phyloP scores from a whole-genome alignment of 2,113 vertebrate species.

The Falco punctatus region DNA sequence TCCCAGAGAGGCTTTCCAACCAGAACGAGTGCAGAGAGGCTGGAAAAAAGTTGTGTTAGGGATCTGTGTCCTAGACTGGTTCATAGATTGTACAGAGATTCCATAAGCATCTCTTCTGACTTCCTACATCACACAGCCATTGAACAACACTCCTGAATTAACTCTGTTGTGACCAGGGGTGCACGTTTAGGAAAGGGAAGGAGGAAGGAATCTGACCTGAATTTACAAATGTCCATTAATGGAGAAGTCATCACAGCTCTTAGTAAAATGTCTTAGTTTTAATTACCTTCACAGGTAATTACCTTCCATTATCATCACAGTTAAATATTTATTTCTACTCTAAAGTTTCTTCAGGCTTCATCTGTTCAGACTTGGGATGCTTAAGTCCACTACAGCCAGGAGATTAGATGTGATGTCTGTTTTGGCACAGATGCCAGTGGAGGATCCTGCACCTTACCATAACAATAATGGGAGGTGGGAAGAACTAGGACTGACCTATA shows the following conservation, averaged over 20 bases:
- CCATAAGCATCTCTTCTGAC: background rate
- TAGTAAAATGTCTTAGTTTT: background rate
- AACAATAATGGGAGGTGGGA: background rate
- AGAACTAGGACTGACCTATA: background rate
- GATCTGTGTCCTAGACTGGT: background rate
- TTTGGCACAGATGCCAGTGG: background rate
- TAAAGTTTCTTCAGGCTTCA: background rate
- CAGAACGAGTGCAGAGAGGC: background rate
- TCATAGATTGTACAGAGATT: background rate
- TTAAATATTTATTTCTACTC: background rate
- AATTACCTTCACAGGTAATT: constrained; percentile 7
- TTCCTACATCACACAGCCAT: background rate
- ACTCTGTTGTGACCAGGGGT: background rate
- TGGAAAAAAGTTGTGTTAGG: background rate
- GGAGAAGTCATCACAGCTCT: background rate
- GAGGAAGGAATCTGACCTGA: background rate
- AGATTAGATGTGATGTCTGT: background rate
- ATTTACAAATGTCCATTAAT: background rate
- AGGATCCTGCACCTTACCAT: background rate
- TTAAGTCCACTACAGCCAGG: background rate
- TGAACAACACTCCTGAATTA: background rate
- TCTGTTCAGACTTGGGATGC: background rate
- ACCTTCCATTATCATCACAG: background rate
- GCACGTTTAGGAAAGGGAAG: background rate
- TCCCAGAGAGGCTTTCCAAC: background rate